A percentile compares a stretch with the other conserved stretches of the same genome.
phyloP scores from a whole-genome alignment of 2,888 invertebrate genomes.

The Tanypteryx hageni region DNA sequence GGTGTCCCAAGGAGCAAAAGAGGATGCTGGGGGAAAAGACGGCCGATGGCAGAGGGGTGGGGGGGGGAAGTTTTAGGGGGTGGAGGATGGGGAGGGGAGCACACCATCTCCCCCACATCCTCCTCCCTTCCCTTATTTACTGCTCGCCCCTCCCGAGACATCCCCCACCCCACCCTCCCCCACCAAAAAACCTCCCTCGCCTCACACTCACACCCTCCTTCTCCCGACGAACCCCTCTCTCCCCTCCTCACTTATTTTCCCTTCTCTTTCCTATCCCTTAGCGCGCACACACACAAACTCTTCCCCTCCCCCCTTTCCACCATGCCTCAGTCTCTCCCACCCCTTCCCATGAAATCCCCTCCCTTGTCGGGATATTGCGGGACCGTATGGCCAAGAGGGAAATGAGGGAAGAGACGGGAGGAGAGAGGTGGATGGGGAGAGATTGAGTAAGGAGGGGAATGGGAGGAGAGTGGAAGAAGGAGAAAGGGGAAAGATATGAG shows the following conservation, averaged over 20 bases:
- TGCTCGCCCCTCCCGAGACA: background rate
- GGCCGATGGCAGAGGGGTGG: background rate
- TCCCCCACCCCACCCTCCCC: background rate
- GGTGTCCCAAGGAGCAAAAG: background rate
- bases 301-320: no score
- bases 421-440: background rate
- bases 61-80: no score
- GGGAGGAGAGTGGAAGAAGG: no score
- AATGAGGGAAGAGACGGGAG: background rate
- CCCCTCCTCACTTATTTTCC: no score
- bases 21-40: background rate
- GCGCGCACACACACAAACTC: no score
- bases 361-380: background rate
- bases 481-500: no score
- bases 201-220: no score
- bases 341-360: constrained; percentile 19
- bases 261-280: no score
- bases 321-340: background rate
- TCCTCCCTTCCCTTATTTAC: background rate
- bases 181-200: background rate
- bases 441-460: no score
- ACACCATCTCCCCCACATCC: no score
- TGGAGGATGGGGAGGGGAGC: no score
- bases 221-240: no score
- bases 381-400: background rate